A percentile compares a stretch with the other conserved stretches of the same genome.
These are phyloP conservation scores for Heliornis fulica DNA, from an alignment of 2,113 vertebrate species.

Conservation along the genomic window DNA sequence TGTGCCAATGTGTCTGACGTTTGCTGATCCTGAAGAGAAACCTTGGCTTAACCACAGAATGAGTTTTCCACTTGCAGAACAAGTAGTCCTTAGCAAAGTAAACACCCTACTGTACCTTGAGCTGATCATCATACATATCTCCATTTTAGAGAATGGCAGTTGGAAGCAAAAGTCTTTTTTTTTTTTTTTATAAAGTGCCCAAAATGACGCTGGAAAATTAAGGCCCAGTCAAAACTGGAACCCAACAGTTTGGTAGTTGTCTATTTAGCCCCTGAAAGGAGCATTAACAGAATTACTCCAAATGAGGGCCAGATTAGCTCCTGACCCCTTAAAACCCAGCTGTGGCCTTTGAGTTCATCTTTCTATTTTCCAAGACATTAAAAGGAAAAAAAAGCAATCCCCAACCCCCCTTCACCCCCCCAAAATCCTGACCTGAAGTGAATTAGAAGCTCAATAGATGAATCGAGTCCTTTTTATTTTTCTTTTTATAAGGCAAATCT, in stretches of 20 bases:
- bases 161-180: background rate
- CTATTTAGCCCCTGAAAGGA: background rate
- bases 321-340: background rate
- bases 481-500: background rate
- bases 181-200: background rate
- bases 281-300: background rate
- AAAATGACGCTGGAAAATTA: background rate
- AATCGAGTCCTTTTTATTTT: background rate
- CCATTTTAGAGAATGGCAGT: background rate
- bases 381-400: background rate
- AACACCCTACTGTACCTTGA: rapidly evolving
- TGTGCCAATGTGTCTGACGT: background rate
- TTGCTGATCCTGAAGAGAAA: background rate
- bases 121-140: background rate
- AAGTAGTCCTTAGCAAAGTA: background rate
- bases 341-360: background rate
- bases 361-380: background rate
- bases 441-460: background rate
- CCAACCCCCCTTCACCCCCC: background rate
- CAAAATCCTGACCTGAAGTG: background rate
- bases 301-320: background rate
- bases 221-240: background rate
- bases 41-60: background rate
- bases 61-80: background rate
- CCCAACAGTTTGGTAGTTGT: background rate